A percentile compares a stretch with the other conserved stretches of the same genome.
These are phyloP conservation scores for Drosophila bipectinata DNA, from an alignment of 1,140 invertebrate genomes.

Conservation along the genomic window DNA sequence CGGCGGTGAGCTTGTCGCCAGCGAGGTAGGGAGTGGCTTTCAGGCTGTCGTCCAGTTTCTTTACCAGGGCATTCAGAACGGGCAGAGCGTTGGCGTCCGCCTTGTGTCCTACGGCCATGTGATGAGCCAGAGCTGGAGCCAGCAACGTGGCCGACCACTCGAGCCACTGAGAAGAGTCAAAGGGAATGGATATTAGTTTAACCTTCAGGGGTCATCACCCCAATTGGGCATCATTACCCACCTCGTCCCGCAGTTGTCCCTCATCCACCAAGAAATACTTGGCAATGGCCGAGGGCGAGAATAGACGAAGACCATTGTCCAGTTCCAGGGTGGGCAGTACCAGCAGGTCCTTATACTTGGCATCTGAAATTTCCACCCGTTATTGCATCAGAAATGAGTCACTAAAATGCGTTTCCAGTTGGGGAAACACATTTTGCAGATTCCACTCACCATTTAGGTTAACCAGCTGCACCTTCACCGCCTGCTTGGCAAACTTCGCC, in stretches of 20 bases:
- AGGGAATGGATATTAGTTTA: conserved; percentile 48
- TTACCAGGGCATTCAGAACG: conserved; percentile 84
- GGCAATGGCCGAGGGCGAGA: conserved; percentile 86
- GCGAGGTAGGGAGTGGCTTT: conserved; percentile 81
- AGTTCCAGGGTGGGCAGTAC: conserved; percentile 85
- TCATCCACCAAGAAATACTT: conserved; percentile 85
- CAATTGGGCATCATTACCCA: conserved; percentile 29
- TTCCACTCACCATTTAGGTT: conserved; percentile 85
- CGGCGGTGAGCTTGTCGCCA: conserved; percentile 70
- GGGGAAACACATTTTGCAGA: not conserved
- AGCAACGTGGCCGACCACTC: conserved; percentile 91
- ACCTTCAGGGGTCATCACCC: conserved; percentile 54
- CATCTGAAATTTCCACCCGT: conserved; percentile 53
- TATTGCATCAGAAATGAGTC: conserved; percentile 68
- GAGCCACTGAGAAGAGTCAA: conserved; percentile 86
- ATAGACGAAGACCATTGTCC: conserved; percentile 84
- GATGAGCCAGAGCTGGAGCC: conserved; percentile 85
- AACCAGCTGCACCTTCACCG: conserved; percentile 85
- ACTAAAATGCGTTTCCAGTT: conserved; percentile 3
- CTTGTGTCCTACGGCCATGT: conserved; percentile 84
- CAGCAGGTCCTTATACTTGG: conserved; percentile 64
- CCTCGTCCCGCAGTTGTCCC: conserved; percentile 67
- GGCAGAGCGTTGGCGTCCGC: conserved; percentile 84
- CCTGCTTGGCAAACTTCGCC: conserved; percentile 86
- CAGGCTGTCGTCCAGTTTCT: conserved; percentile 83